These are phyloP conservation scores for Drosophila kohkoa DNA, from an alignment of 1,140 invertebrate genomes.

Conservation along the genomic window DNA sequence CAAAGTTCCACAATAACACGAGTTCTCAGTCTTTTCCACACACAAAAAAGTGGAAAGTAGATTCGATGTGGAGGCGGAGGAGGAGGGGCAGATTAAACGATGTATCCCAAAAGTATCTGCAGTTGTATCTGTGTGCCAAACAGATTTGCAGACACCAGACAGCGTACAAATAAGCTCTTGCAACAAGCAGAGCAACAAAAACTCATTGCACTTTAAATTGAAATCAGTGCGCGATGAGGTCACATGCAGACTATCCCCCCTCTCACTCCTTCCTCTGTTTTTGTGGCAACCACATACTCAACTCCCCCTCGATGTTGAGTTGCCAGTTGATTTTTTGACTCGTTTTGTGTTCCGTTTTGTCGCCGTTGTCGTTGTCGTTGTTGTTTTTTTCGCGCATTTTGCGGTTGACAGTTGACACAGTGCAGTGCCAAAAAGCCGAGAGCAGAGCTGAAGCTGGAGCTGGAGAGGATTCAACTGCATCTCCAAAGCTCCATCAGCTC, in stretches of 20 bases:
- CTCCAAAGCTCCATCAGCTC: constrained; percentile 8
- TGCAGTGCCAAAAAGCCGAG: constrained; percentile 39
- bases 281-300: not conserved
- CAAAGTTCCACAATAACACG: constrained; percentile 47
- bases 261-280: not conserved
- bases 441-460: not conserved
- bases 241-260: constrained; percentile 10
- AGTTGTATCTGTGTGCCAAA: constrained; percentile 56
- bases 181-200: constrained; percentile 41
- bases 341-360: constrained; percentile 14
- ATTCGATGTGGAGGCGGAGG: no score
- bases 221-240: constrained; percentile 70
- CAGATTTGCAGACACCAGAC: constrained; percentile 72
- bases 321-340: constrained; percentile 54
- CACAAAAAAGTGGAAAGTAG: no score
- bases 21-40: not conserved
- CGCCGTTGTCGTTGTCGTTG: constrained; percentile 4
- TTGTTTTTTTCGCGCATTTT: constrained; percentile 71
- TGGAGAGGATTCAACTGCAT: constrained; percentile 1
- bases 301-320: no score
- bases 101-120: constrained; percentile 5
- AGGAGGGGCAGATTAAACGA: not conserved
- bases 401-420: constrained; percentile 80
- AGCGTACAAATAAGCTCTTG: constrained; percentile 71
- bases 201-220: constrained; percentile 82